These are phyloP conservation scores for Cyrtodaria siliqua DNA, from an alignment of 2,888 invertebrate species.

Conservation along the genomic window DNA sequence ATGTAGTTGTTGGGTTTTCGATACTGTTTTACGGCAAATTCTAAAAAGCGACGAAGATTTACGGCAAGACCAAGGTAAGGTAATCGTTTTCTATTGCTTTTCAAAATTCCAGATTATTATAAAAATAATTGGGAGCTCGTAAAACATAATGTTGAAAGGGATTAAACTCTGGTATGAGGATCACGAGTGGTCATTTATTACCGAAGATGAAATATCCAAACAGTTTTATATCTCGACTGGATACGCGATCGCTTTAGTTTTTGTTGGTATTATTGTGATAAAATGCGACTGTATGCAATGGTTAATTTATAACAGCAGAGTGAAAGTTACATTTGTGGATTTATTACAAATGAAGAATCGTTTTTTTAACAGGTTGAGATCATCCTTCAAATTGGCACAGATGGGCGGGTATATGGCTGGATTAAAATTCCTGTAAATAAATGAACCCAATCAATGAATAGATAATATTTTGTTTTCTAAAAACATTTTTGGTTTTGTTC, in stretches of 20 bases:
- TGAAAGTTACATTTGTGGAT: neutral
- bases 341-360: neutral
- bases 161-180: constrained; percentile 26
- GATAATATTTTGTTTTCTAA: too few relatives aligned
- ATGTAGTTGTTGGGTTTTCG: neutral
- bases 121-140: constrained; percentile 57
- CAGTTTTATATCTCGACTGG: too few relatives aligned
- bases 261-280: neutral
- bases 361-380: neutral
- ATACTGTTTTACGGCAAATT: constrained; percentile 19
- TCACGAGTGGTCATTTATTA: constrained; percentile 44
- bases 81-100: constrained; percentile 65
- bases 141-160: constrained; percentile 53
- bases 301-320: neutral
- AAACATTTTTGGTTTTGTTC: too few relatives aligned
- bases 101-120: constrained; percentile 61
- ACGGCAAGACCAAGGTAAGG: constrained; percentile 57
- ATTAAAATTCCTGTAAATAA: too few relatives aligned
- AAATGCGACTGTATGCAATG: neutral
- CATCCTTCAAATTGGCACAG: too few relatives aligned
- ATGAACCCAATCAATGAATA: too few relatives aligned
- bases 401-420: too few relatives aligned
- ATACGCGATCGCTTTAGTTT: neutral
- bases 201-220: constrained; percentile 8
- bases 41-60: constrained; percentile 49